Evolutionary conservation across 2,113 vertebrate genomes (phyloP).

Genomic region (Nothobranchius furzeri): DNA sequence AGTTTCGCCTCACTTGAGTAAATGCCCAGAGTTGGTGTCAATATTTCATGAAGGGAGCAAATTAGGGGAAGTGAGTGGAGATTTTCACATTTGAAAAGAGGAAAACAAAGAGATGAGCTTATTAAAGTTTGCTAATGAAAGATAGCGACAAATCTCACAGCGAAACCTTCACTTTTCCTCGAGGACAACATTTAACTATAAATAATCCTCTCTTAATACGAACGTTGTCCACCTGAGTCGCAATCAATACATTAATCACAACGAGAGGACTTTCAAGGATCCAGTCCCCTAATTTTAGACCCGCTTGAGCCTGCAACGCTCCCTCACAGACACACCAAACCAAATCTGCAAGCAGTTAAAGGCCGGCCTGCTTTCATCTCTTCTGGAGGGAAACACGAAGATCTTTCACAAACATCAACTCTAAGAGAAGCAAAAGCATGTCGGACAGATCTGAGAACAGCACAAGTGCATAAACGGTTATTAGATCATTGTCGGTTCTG

Average conservation of each 20-base stretch:
- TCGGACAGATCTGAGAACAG: conserved; percentile 21
- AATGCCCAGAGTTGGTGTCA: too few relatives aligned
- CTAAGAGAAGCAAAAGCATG: conserved; percentile 29
- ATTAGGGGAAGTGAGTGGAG: too few relatives aligned
- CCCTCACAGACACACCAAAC: conserved; percentile 59
- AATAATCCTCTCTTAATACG: not conserved
- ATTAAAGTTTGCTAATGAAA: too few relatives aligned
- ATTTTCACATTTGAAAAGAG: too few relatives aligned
- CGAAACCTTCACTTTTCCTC: not conserved
- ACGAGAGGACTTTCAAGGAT: conserved; percentile 21
- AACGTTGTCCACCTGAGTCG: conserved; percentile 6
- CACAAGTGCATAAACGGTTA: conserved; percentile 9
- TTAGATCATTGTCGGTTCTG: conserved; percentile 8
- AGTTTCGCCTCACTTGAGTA: too few relatives aligned
- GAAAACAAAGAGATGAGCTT: too few relatives aligned
- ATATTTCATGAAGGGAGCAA: too few relatives aligned
- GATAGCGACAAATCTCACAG: not conserved
- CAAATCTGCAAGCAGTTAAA: conserved; percentile 75
- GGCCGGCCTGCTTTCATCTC: conserved; percentile 65
- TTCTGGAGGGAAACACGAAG: conserved; percentile 46
- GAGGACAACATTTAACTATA: conserved; percentile 1
- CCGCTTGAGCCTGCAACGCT: conserved; percentile 27
- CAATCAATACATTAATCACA: conserved; percentile 38
- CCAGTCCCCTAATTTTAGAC: conserved; percentile 52
- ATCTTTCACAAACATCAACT: conserved; percentile 50